Percentiles rank a stretch among this genome's conserved stretches.
Evolutionary conservation across 2,888 invertebrate genomes (phyloP).

Genomic region (Lithophane ornitopus): DNA sequence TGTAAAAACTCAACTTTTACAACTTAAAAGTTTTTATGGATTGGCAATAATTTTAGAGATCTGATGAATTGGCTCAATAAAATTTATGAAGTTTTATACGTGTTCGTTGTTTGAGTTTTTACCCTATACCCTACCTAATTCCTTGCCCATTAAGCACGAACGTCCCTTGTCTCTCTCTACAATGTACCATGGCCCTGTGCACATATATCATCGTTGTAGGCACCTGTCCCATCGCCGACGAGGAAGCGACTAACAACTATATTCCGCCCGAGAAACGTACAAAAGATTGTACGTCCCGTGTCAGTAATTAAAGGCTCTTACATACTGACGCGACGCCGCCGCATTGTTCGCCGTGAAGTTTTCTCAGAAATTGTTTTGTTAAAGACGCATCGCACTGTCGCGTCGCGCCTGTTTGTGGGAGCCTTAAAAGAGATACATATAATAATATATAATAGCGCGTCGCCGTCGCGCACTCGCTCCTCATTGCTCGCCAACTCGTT

Average conservation of each 20-base stretch:
- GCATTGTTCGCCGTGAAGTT: no score
- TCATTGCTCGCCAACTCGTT: neutral
- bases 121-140: neutral
- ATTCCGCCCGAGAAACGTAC: neutral
- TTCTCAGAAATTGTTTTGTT: no score
- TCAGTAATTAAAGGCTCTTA: neutral
- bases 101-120: constrained; percentile 33
- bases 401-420: no score
- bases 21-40: constrained; percentile 11
- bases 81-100: constrained; percentile 25
- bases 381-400: no score
- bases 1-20: constrained; percentile 18
- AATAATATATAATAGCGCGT: neutral
- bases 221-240: neutral
- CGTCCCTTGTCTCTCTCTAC: neutral
- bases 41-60: constrained; percentile 27
- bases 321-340: no score
- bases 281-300: neutral
- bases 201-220: neutral
- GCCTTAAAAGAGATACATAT: no score
- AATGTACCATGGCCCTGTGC: neutral
- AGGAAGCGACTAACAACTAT: neutral
- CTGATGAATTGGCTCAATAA: constrained; percentile 54
- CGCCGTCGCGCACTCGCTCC: neutral
- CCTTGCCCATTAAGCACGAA: neutral